Evolutionary conservation across 2,113 vertebrate genomes (phyloP).

Genomic region (Psilopogon haemacephalus): DNA sequence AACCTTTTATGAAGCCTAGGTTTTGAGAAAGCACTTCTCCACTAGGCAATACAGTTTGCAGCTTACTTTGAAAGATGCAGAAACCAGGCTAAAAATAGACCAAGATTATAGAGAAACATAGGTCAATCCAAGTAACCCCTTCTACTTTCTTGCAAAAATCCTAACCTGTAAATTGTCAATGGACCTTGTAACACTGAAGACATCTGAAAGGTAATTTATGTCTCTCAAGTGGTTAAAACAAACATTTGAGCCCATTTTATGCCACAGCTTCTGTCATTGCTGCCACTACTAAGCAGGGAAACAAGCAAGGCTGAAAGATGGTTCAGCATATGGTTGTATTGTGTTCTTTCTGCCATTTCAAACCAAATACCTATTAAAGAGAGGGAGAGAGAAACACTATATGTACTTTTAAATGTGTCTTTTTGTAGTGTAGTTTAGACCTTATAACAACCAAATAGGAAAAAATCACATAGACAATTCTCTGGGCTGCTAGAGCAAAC

Average conservation of each 20-base stretch:
- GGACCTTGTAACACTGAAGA: not conserved
- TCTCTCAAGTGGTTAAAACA: not conserved
- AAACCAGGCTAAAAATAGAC: not conserved
- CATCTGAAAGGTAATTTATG: not conserved
- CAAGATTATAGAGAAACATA: not conserved
- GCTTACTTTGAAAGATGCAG: not conserved
- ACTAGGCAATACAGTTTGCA: not conserved
- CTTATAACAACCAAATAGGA: not conserved
- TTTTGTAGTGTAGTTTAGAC: not conserved
- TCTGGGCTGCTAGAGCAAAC: not conserved
- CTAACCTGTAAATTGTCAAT: not conserved
- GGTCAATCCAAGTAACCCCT: not conserved
- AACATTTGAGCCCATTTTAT: not conserved
- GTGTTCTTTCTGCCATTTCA: not conserved
- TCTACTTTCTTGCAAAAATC: not conserved
- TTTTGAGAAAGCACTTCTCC: not conserved
- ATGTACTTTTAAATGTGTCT: not conserved
- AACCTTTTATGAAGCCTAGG: not conserved
- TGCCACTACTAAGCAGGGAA: not conserved
- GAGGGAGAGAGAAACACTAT: not conserved
- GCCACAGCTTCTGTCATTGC: not conserved
- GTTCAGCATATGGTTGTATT: not conserved
- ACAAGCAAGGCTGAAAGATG: not conserved
- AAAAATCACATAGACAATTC: not conserved
- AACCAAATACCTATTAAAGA: not conserved